A percentile compares a stretch with the other conserved stretches of the same genome.
Evolutionary conservation across 2,797 vertebrate species (phyloP).

Genomic region (Coranthus polyacanthus): DNA sequence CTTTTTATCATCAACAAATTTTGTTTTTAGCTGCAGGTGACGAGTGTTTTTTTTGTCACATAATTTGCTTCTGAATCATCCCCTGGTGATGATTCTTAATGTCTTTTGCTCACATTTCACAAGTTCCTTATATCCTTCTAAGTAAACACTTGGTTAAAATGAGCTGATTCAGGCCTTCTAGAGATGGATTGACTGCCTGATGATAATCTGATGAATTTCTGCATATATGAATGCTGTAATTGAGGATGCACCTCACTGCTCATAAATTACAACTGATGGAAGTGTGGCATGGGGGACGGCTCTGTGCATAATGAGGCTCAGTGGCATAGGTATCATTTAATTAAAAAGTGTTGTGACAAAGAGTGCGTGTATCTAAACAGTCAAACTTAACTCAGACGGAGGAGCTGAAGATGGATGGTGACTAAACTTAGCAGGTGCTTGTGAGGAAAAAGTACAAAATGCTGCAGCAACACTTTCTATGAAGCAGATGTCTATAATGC

Average conservation of each 20-base stretch:
- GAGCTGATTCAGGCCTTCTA: conserved; percentile 66
- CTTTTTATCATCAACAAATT: conserved; percentile 23
- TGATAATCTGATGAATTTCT: conserved; percentile 77
- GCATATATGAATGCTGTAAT: conserved; percentile 76
- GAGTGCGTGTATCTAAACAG: conserved; percentile 52
- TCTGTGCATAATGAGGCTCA: conserved; percentile 69
- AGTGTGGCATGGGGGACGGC: conserved; percentile 64
- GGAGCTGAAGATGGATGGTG: conserved; percentile 50
- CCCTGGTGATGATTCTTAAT: conserved; percentile 57
- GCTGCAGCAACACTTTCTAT: background rate
- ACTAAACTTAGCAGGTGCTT: conserved; percentile 46
- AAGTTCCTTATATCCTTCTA: conserved; percentile 16
- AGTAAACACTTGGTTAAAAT: conserved; percentile 65
- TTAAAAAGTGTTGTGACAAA: conserved; percentile 77
- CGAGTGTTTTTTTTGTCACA: conserved; percentile 11
- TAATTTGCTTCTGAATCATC: conserved; percentile 14
- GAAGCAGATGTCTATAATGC: no score
- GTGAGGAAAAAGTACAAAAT: conserved; percentile 27
- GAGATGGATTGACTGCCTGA: conserved; percentile 75
- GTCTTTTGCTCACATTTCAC: conserved; percentile 52
- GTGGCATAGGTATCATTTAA: conserved; percentile 78
- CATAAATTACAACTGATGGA: conserved; percentile 78
- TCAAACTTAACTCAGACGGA: conserved; percentile 46
- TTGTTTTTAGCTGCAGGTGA: conserved; percentile 34
- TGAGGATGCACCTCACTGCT: conserved; percentile 71